Evolutionary conservation across 1,140 invertebrate species (phyloP), one percentile per base, ranked within the genome.

Genomic region (Bombus pyrosoma): DNA sequence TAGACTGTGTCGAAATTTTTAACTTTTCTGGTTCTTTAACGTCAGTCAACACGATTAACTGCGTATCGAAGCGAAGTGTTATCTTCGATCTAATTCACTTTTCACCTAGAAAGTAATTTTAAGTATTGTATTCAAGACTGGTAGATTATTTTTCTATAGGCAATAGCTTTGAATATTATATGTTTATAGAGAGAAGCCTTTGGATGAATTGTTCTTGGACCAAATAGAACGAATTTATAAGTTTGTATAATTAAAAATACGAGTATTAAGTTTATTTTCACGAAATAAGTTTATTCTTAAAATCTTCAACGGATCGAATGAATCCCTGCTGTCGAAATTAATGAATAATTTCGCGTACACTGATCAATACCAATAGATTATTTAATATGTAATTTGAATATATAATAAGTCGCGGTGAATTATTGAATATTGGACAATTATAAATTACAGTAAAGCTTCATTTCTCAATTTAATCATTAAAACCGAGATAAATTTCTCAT

Each of bases 1-100:
- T 34, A 68, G 18, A 64, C 78, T 64, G 37, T 77, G 75, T 74
- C 47, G 83, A 80, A 85, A 85, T 72, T 80, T 39, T 53, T 57
- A 15, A 39, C 32, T 80, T 71, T 62, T 73, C 47, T 78, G 22
- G 6, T 53, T 53, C 47, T 22, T 53, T 22, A 53, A 53, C 18
- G 6, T 53, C 47, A 53, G 47, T 53, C 72, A 22, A 6, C 18
- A 6, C 41, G n/a, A 34, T 62, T 34, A 57, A 53, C 64, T 62
- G 66, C 18, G 62, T 25, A 34, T 43, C 43, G 25, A 22, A 25
- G 15, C 12, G 10, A 66, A 64, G 75, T 53, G 64, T 34, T 47
- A 37, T 5, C 32, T 22, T 37, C 37, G 28, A 66, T 47, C 32
- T 43, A 53, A 37, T 73, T 71, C 47, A 32, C 3, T 78, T 66